Evolutionary conservation across 2,888 invertebrate species (phyloP), one percentile per base, ranked within the genome.

Genomic region (Sesamia inferens): DNA sequence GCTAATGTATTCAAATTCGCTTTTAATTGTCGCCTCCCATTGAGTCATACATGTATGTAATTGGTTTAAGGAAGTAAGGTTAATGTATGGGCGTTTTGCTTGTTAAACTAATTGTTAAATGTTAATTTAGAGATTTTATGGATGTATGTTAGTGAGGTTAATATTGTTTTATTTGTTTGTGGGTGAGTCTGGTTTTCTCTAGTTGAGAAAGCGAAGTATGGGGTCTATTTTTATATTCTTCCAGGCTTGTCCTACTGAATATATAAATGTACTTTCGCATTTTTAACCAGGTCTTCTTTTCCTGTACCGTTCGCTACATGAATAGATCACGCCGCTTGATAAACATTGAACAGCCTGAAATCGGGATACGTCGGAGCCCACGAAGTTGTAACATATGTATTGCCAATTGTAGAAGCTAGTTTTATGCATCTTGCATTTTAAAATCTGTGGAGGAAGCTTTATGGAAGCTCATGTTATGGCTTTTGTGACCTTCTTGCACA

Each of bases 1-100:
- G 81, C 84, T 82, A 88, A 90, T 89, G 81, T 84, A 88, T 87
- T 81, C 64, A 76, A 81, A 84, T 87, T 70, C 42, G 65, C 73
- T 67, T 86, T 78, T 86, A 87, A 88, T 88, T 86, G 84, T 86
- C 76, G 69, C 57, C 58, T 76, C 74, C 69, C 74, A 78, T 81
- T 87, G 80, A 72, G 76, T 79, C 78, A 77, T 70, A 69, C 78
- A 82, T 79, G 82, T 78, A 39, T 69, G 73, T 81, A 78, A 82
- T 78, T 59, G 70, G 51, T 68, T 62, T 78, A 71, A 78, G 78
- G 71, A 75, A 63, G 31, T 55, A 22, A 58, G 79, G 82, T 72
- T 81, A 79, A 81, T 70, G 51, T 72, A 16, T 71, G 58, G n/a
- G 51, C 63, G 54, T 64, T 78, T 68, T 58, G 76, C 54, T 76